Base-by-base conservation (phyloP, 2,797 vertebrate species). In the Triplophysa bombifrons region DNA sequence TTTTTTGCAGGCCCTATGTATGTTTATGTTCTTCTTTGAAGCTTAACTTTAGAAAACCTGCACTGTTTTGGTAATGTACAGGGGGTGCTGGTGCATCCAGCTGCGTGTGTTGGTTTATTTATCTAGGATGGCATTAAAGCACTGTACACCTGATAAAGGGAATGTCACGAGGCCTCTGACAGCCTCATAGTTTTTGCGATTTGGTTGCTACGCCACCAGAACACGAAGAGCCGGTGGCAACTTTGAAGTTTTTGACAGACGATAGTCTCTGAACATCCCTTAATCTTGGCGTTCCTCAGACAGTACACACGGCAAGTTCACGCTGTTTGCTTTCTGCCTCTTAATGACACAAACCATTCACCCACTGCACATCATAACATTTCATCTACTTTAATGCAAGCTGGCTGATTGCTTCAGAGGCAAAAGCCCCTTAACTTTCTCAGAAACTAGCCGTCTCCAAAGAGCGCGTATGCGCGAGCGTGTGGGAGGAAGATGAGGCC, bases 291-390 rank as follows among this genome's bases (percentile, higher is more conserved):
- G 91, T 91, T 89, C 88, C 88, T 86, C 88, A 77, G 77, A 82
- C 90, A 88, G 89, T 81, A 67, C 78, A 85, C 69, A 63, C 81
- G 86, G 87, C 89, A 88, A 90, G 89, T 89, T 91, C 85, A 85
- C 86, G 87, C 91, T 88, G 91, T 92, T 93, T 90, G 91, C 92
- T 91, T 91, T 72, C 88, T 88, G 89, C 92, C 91, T 91, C 90
- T 90, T 93, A 93, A 94, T 93, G 92, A 94, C 92, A 93, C 91
- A 91, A 94, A 93, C 90, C 91, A 92, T 93, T 94, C 93, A 91
- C 91, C 86, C 87, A 78, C 89, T 89, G 88, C 83, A 88, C 89
- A 80, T 91, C 92, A 94, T 89, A 90, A 89, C 91, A 93, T 94
- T 93, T 93, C 92, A 93, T 94, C 92, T 93, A 86, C 84, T 82